Conservation (phyloP, 2,797 vertebrate genomes). For the Rhynchonycteris naso region DNA sequence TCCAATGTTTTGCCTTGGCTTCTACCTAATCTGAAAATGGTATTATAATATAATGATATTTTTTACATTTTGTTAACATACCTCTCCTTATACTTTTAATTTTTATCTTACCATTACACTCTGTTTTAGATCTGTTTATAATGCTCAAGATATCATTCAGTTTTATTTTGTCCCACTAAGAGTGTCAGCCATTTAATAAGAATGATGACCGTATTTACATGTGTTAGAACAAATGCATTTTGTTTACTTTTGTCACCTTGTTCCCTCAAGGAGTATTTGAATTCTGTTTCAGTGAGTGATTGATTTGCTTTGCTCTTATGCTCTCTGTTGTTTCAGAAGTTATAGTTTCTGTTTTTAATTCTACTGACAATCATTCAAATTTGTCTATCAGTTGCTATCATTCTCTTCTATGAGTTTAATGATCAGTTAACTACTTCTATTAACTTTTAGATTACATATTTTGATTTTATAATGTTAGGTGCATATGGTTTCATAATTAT, state of each 20-base stretch:
- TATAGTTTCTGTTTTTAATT: neutral
- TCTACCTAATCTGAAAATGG: neutral
- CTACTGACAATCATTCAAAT: neutral
- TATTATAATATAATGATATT: neutral
- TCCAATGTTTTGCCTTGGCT: neutral
- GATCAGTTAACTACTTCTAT: neutral
- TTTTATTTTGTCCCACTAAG: neutral
- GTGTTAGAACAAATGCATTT: neutral
- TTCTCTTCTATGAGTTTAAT: neutral
- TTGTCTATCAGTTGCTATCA: neutral
- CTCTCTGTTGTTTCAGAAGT: neutral
- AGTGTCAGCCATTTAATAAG: neutral
- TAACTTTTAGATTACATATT: neutral
- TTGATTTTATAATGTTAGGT: neutral
- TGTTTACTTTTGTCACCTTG: neutral
- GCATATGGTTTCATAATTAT: neutral
- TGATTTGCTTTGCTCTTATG: neutral
- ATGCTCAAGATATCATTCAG: neutral
- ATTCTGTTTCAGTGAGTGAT: neutral
- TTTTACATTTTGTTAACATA: neutral
- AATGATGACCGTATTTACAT: neutral
- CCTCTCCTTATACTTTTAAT: neutral
- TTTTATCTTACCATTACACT: neutral
- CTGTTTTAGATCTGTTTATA: neutral
- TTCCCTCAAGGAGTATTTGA: neutral